Conservation (phyloP, 2,113 vertebrate genomes). For the Vicugna pacos region DNA sequence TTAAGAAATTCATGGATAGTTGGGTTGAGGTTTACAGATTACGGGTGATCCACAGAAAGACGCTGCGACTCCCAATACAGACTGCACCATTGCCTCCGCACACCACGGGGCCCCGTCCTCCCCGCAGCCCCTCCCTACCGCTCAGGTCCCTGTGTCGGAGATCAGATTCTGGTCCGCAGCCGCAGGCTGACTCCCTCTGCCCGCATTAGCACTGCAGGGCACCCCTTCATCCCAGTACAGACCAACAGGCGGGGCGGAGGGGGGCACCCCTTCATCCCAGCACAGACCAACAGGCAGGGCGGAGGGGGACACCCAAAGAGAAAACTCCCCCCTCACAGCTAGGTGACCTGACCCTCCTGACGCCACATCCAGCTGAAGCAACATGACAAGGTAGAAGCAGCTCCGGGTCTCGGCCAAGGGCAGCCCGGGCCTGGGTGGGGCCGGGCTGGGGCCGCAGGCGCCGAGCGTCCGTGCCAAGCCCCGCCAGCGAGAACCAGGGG, state of each 20-base stretch:
- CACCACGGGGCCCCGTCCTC: slow-evolving; percentile 29
- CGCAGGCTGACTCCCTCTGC: slow-evolving; percentile 67
- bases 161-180: slow-evolving; percentile 55
- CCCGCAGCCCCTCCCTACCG: slow-evolving; percentile 75
- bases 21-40: neutral
- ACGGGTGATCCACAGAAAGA: neutral
- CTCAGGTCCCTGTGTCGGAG: slow-evolving; percentile 13
- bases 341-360: neutral
- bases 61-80: neutral
- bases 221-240: neutral
- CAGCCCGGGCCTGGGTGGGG: slow-evolving; percentile 82
- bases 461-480: slow-evolving; percentile 73
- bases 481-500: slow-evolving; percentile 36
- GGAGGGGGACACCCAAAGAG: neutral
- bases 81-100: neutral
- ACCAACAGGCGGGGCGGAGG: neutral
- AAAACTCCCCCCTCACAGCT: neutral
- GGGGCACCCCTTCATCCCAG: slow-evolving; percentile 1
- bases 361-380: slow-evolving; percentile 25
- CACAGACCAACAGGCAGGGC: neutral
- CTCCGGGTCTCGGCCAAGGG: neutral
- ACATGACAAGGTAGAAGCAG: neutral
- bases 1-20: neutral
- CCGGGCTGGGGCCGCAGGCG: slow-evolving; percentile 75
- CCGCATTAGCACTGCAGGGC: slow-evolving; percentile 78